phyloP scores from a whole-genome alignment of 1,140 invertebrate species.

The Drosophila mauritiana region DNA sequence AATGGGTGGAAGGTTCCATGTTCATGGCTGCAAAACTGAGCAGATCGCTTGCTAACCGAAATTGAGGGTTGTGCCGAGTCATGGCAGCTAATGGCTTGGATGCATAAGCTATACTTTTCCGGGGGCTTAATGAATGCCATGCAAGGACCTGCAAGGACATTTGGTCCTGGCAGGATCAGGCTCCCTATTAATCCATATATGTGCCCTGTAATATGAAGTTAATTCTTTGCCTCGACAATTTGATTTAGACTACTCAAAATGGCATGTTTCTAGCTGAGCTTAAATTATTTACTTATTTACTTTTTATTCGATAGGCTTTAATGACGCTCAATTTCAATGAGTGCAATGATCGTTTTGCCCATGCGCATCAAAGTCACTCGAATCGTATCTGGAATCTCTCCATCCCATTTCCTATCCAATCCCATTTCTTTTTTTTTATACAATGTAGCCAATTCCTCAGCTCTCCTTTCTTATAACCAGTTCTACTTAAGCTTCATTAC shows the following conservation, averaged over 20 bases:
- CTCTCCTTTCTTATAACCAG: slow-evolving; percentile 67
- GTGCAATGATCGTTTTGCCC: slow-evolving; percentile 24
- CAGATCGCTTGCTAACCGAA: neutral
- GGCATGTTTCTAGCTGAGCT: too few species aligned
- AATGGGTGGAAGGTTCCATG: slow-evolving; percentile 1
- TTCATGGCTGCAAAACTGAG: neutral
- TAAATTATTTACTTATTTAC: neutral
- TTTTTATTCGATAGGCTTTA: neutral
- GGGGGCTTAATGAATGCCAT: neutral
- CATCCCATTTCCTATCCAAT: neutral
- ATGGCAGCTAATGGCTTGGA: slow-evolving; percentile 1
- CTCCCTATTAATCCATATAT: neutral
- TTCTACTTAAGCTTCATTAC: slow-evolving; percentile 82
- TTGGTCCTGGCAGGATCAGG: neutral
- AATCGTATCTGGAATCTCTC: slow-evolving; percentile 14
- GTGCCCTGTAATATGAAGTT: neutral
- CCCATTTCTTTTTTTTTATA: slow-evolving; percentile 11
- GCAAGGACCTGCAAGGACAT: neutral
- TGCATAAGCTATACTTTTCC: neutral
- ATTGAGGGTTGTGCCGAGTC: slow-evolving; percentile 21
- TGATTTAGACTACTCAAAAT: too few species aligned
- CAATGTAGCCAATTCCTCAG: slow-evolving; percentile 20
- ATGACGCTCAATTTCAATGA: too few species aligned
- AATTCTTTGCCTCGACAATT: too few species aligned
- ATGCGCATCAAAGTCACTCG: slow-evolving; percentile 21